phyloP scores from a whole-genome alignment of 2,113 vertebrate species.

The Oncorhynchus tshawytscha region DNA sequence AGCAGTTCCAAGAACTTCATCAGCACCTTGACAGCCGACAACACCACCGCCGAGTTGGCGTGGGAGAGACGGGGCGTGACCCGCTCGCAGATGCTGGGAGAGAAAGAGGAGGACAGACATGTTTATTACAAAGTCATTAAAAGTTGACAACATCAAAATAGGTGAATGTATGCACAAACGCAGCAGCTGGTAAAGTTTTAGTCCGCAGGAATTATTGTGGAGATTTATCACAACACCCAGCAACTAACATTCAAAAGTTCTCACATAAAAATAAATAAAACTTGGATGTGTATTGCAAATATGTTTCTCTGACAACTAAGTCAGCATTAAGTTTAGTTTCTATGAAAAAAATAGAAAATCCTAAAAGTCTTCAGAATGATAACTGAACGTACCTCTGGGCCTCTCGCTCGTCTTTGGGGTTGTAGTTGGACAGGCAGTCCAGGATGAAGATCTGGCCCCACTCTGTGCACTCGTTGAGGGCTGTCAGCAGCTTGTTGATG shows the following conservation, averaged over 20 bases:
- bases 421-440: slow-evolving; percentile 98
- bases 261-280: no score
- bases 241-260: no score
- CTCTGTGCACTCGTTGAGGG: slow-evolving; percentile 96
- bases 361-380: no score
- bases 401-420: slow-evolving; percentile 95
- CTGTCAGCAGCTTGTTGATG: slow-evolving; percentile 97
- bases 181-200: no score
- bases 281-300: no score
- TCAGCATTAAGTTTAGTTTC: no score
- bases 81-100: slow-evolving; percentile 91
- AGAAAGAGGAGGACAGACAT: neutral
- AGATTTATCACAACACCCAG: no score
- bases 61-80: slow-evolving; percentile 96
- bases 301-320: no score
- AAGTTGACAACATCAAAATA: neutral
- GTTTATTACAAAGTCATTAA: neutral
- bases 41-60: slow-evolving; percentile 95
- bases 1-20: slow-evolving; percentile 98
- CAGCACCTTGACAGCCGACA: slow-evolving; percentile 96
- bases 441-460: slow-evolving; percentile 99
- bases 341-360: no score
- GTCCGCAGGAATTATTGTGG: no score
- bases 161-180: neutral
- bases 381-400: slow-evolving; percentile 85